phyloP scores from a whole-genome alignment of 2,888 invertebrate species.

The Exephanes ischioxanthus region DNA sequence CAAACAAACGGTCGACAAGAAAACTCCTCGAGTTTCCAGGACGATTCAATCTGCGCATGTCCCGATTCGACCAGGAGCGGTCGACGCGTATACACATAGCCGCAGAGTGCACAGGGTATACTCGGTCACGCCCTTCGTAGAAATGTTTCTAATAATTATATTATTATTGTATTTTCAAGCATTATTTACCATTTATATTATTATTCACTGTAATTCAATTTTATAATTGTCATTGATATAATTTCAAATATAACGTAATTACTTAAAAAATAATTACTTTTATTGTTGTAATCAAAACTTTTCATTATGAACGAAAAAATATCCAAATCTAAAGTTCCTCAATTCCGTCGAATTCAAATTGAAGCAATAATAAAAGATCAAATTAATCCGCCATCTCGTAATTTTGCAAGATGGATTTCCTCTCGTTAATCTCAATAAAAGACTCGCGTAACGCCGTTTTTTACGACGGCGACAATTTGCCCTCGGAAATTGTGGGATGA shows the following conservation, averaged over 20 bases:
- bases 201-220: no score
- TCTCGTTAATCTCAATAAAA: constrained; percentile 31
- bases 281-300: no score
- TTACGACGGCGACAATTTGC: constrained; percentile 32
- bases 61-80: constrained; percentile 72
- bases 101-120: constrained; percentile 52
- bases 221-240: no score
- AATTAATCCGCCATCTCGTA: not conserved
- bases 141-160: constrained; percentile 48
- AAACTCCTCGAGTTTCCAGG: constrained; percentile 73
- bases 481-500: constrained; percentile 46
- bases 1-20: constrained; percentile 38
- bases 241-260: no score
- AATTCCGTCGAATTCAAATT: no score
- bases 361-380: not conserved
- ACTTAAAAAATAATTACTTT: no score
- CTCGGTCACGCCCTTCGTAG: constrained; percentile 77
- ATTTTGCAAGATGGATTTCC: not conserved
- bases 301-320: no score
- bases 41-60: constrained; percentile 78
- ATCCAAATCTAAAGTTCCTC: no score
- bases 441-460: not conserved
- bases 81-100: constrained; percentile 46
- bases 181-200: not conserved
- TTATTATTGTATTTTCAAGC: not conserved